Conservation (phyloP, 2,888 invertebrate species). For the Minunthozetes semirufus region DNA sequence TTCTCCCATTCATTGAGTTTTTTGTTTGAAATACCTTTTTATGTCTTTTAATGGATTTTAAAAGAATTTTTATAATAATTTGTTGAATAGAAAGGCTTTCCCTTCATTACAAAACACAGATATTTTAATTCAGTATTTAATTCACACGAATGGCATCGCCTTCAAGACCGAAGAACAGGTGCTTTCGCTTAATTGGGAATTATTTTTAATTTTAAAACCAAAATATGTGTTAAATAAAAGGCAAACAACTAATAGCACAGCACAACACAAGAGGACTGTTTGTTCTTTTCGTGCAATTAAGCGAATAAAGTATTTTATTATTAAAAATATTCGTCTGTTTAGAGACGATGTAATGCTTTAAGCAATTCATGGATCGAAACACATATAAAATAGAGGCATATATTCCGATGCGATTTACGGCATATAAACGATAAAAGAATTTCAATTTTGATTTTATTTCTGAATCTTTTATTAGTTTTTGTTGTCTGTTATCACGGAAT, state of each 20-base stretch:
- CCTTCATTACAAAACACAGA: background rate
- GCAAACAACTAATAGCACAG: background rate
- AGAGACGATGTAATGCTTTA: background rate
- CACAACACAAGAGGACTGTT: background rate
- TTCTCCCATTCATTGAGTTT: background rate
- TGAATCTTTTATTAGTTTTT: too few relatives aligned
- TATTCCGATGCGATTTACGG: background rate
- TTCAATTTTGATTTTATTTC: too few relatives aligned
- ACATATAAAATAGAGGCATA: background rate
- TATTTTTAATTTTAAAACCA: slow-evolving; percentile 5
- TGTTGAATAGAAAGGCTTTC: background rate
- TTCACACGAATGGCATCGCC: slow-evolving; percentile 4
- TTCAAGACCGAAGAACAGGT: background rate
- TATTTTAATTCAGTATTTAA: background rate
- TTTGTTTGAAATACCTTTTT: background rate
- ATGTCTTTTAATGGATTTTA: background rate
- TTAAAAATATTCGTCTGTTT: background rate
- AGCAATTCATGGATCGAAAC: slow-evolving; percentile 26
- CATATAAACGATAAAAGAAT: too few relatives aligned
- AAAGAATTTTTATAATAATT: background rate
- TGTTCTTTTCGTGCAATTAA: slow-evolving; percentile 19
- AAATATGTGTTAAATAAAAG: slow-evolving; percentile 13
- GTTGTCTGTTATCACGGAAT: too few relatives aligned
- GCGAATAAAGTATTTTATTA: background rate
- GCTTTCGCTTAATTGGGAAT: slow-evolving; percentile 17